These are phyloP conservation scores for Lepidochrysops patricia DNA, from an alignment of 2,888 invertebrate genomes.

Conservation along the genomic window DNA sequence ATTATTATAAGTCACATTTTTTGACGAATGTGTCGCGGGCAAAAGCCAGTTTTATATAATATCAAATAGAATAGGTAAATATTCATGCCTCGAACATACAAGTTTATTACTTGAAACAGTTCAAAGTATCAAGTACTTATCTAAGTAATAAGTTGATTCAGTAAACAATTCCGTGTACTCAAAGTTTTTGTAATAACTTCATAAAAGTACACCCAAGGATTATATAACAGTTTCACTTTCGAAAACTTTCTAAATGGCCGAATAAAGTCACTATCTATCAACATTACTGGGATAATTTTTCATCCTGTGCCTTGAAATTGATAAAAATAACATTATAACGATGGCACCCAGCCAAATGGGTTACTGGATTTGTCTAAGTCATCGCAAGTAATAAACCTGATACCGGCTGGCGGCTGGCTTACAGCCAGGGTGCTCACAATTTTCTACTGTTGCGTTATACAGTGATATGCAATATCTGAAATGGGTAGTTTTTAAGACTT, in stretches of 20 bases:
- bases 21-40: too few species aligned
- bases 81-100: not conserved
- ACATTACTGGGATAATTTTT: not conserved
- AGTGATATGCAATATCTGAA: not conserved
- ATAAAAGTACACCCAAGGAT: not conserved
- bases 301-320: not conserved
- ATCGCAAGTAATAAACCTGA: constrained; percentile 1
- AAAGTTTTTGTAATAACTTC: too few species aligned
- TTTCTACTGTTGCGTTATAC: not conserved
- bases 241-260: not conserved
- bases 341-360: constrained; percentile 2
- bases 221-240: not conserved
- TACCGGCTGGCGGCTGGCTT: constrained; percentile 7
- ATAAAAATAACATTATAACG: constrained; percentile 6
- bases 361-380: constrained; percentile 3
- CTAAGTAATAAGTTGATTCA: too few species aligned
- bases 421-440: not conserved
- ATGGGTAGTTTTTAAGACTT: not conserved
- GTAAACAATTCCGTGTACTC: not conserved
- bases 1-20: too few species aligned
- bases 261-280: not conserved
- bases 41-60: too few species aligned
- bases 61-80: too few species aligned
- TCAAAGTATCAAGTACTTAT: not conserved
- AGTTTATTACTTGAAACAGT: not conserved